Conservation (phyloP, 1,140 invertebrate genomes). For the Olivierus martensii region DNA sequence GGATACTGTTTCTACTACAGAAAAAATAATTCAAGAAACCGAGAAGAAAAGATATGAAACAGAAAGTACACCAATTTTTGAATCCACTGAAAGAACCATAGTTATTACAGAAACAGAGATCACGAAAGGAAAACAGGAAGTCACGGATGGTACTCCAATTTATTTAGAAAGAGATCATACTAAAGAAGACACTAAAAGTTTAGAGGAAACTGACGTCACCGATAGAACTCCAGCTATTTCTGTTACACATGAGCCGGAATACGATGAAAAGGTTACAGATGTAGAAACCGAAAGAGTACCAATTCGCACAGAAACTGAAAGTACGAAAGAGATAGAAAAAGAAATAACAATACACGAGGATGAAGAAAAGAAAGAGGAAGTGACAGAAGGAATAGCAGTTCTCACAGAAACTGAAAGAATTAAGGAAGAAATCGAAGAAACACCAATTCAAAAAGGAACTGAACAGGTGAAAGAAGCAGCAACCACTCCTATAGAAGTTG, state of each 20-base stretch:
- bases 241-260: neutral
- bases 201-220: no score
- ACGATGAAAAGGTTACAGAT: neutral
- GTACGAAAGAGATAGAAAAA: neutral
- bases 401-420: slow-evolving; percentile 18
- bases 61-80: no score
- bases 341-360: neutral
- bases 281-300: no score
- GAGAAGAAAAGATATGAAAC: no score
- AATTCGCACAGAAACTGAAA: neutral
- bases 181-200: slow-evolving; percentile 9
- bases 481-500: slow-evolving; percentile 11
- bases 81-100: no score
- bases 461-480: slow-evolving; percentile 10
- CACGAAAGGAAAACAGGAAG: no score
- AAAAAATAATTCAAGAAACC: no score
- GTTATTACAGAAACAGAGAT: no score
- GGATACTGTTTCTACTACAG: no score
- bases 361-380: slow-evolving; percentile 5
- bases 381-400: slow-evolving; percentile 15
- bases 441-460: slow-evolving; percentile 6
- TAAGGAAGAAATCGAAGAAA: neutral
- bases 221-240: neutral
- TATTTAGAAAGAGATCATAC: slow-evolving; percentile 1
- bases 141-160: no score